Percentiles rank a stretch among this genome's conserved stretches.
These are phyloP conservation scores for Orchesellides sinensis DNA, from an alignment of 2,888 invertebrate genomes.

Conservation along the genomic window DNA sequence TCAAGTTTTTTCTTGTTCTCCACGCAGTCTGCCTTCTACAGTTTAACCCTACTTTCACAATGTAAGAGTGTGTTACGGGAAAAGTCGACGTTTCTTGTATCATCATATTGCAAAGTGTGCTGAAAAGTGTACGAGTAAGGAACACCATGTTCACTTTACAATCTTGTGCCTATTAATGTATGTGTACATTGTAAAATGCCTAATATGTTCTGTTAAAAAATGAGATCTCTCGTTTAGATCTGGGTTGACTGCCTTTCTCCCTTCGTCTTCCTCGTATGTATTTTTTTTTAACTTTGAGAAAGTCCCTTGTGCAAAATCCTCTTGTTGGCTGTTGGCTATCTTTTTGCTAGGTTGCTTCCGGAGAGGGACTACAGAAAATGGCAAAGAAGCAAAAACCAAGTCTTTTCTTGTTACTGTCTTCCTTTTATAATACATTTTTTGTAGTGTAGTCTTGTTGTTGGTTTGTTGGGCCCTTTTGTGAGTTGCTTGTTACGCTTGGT, in stretches of 20 bases:
- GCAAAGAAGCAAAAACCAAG: too few relatives aligned
- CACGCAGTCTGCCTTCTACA: background rate
- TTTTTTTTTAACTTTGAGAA: too few relatives aligned
- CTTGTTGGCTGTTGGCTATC: background rate
- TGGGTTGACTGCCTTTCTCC: constrained; percentile 46
- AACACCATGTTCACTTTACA: background rate
- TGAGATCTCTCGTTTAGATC: constrained; percentile 55
- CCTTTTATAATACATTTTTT: too few relatives aligned
- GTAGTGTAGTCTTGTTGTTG: too few relatives aligned
- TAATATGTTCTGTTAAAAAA: constrained; percentile 36
- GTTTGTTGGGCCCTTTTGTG: background rate
- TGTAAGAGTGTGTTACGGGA: background rate
- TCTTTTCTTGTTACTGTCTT: background rate
- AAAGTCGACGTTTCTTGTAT: background rate
- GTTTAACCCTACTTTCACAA: background rate
- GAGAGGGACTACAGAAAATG: background rate
- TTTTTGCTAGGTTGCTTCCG: constrained; percentile 1
- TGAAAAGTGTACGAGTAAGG: background rate
- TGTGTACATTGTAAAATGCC: background rate
- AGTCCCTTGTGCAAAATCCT: constrained; percentile 50
- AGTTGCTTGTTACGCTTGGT: constrained; percentile 34
- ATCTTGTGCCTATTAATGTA: background rate
- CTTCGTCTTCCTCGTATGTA: background rate
- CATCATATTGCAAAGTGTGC: background rate
- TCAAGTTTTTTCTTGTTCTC: background rate